Base-by-base conservation (phyloP, 2,888 invertebrate species). In the Drosophila longiperda region DNA sequence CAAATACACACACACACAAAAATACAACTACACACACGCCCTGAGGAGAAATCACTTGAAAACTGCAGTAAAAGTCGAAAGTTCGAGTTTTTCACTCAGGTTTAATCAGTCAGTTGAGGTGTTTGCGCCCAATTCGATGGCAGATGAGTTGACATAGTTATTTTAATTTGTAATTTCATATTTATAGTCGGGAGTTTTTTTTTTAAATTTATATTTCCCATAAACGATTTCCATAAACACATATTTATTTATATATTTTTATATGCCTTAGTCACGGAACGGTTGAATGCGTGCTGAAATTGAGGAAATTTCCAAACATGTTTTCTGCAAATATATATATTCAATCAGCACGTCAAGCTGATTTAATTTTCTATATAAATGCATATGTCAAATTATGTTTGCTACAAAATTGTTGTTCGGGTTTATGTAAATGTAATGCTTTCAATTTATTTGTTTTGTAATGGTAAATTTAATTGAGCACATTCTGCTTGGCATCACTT, bases 51-150 rank as follows among this genome's bases (percentile, higher is more conserved):
- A 45, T 20, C 42, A 54, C 60, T 69, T 64, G 36, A 42, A 15
- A 60, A 45, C 20, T 53, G 60, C 62, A 75, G 52, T 36, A 40
- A 42, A 36, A 63, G 78, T 49, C 67, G 73, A 60, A 68, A 65
- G 66, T 65, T 88, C 52, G 15, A 54, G 70, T 75, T 72, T 75
- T 86, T 80, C 67, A 69, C 63, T 62, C 89, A 86, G 85, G 42
- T 78, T 66, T 61, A 49, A 45, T 48, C 34, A 45, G 29, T 3
- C 34, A 45, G 29, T 4, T 8, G 15, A 52, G 17, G 12, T 15
- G 12, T 23, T 34, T 40, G n/a, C 9, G 36, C 38, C 45, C n/a
- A 38, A 34, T 42, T 57, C 53, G 38, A 62, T 62, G 26, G 17
- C 42, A 38, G 38, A 23, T 61, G 48, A 38, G 42, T 55, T 62